phyloP scores from a whole-genome alignment of 2,113 vertebrate genomes.

The Cyanistes caeruleus region DNA sequence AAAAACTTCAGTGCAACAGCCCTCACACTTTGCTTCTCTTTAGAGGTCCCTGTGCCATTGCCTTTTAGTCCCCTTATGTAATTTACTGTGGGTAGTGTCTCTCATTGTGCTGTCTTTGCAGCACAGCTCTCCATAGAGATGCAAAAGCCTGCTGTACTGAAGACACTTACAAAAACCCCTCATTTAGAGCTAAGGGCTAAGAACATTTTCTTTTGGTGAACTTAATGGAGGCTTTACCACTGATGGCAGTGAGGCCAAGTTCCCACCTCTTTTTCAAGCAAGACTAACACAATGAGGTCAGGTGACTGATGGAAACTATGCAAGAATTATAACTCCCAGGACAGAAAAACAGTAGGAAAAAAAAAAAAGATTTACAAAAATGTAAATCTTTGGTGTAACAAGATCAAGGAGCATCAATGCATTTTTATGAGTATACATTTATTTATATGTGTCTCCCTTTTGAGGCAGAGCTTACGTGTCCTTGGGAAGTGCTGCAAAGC shows the following conservation, averaged over 20 bases:
- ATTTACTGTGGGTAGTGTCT: not conserved
- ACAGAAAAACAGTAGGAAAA: not conserved
- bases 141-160: not conserved
- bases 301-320: not conserved
- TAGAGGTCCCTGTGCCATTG: fast-evolving
- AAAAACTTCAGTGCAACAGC: not conserved
- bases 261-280: not conserved
- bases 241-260: not conserved
- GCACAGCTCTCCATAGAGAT: not conserved
- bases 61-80: not conserved
- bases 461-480: not conserved
- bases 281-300: not conserved
- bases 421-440: not conserved
- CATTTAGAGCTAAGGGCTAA: not conserved
- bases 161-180: not conserved
- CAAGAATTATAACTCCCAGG: not conserved
- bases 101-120: not conserved
- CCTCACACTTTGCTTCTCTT: not conserved
- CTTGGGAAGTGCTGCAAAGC: not conserved
- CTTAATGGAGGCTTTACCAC: not conserved
- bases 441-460: not conserved
- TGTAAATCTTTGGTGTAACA: not conserved
- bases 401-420: not conserved
- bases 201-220: not conserved
- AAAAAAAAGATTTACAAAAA: no score